These are phyloP conservation scores for Halictus rubicundus DNA, from an alignment of 1,140 invertebrate genomes.

Conservation along the genomic window DNA sequence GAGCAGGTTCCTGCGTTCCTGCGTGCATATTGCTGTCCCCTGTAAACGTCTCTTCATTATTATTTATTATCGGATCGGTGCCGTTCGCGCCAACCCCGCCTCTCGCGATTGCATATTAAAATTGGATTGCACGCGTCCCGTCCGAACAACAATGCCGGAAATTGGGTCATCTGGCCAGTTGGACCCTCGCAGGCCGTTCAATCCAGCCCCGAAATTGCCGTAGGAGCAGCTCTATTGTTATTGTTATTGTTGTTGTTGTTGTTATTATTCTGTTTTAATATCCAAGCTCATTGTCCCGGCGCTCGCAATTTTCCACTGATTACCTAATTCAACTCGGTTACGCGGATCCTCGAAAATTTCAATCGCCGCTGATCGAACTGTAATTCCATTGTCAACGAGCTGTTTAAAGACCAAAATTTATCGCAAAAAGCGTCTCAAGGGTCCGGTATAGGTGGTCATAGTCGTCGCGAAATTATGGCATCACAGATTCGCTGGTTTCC, in stretches of 20 bases:
- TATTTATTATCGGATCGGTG: constrained; percentile 22
- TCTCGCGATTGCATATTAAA: constrained; percentile 22
- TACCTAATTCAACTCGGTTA: too few relatives aligned
- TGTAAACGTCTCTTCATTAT: constrained; percentile 6
- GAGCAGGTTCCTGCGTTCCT: background rate
- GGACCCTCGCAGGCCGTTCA: background rate
- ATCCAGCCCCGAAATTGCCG: background rate
- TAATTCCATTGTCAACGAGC: too few relatives aligned
- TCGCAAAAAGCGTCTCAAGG: too few relatives aligned
- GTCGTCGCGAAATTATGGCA: too few relatives aligned
- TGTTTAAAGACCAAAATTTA: too few relatives aligned
- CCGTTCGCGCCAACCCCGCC: background rate
- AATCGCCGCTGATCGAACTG: too few relatives aligned
- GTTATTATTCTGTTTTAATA: too few relatives aligned
- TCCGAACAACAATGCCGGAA: constrained; percentile 9
- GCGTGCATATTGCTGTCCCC: constrained; percentile 1
- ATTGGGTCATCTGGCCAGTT: constrained; percentile 10
- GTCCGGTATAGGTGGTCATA: too few relatives aligned
- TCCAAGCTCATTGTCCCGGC: too few relatives aligned
- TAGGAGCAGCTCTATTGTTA: background rate
- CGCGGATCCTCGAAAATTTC: too few relatives aligned
- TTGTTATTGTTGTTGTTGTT: background rate
- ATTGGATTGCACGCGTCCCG: constrained; percentile 16
- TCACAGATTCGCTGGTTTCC: too few relatives aligned
- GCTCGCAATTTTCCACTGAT: too few relatives aligned